Evolutionary conservation across 2,888 invertebrate genomes (phyloP).

Genomic region (Drosophila colorata): DNA sequence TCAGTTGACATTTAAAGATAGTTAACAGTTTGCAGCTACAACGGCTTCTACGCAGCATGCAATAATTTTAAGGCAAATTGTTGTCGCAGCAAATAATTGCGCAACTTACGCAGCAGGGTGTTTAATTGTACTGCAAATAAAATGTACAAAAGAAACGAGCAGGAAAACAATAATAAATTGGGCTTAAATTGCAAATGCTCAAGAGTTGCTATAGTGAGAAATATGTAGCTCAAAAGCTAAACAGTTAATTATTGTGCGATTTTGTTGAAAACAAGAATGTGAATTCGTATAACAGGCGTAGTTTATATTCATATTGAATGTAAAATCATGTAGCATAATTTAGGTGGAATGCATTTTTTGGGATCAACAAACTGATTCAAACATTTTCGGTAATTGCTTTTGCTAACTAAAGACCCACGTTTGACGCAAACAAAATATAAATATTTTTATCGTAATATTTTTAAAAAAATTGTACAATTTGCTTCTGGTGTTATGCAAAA

Average conservation of each 20-base stretch:
- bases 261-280: neutral
- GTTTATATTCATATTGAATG: neutral
- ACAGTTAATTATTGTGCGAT: neutral
- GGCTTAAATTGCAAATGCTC: neutral
- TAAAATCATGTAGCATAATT: neutral
- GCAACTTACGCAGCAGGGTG: conserved; percentile 10
- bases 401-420: neutral
- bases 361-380: neutral
- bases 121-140: conserved; percentile 22
- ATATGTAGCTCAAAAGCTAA: neutral
- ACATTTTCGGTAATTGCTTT: neutral
- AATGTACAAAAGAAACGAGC: conserved; percentile 9
- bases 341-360: neutral
- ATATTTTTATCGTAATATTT: neutral
- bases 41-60: neutral
- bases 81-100: conserved; percentile 25
- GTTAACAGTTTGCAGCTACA: conserved; percentile 62
- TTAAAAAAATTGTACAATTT: neutral
- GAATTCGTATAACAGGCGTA: neutral
- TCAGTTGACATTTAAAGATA: conserved; percentile 74
- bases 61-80: conserved; percentile 26
- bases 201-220: too few relatives aligned
- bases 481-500: neutral
- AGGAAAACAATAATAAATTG: conserved; percentile 20
- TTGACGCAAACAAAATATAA: neutral